phyloP scores from a whole-genome alignment of 2,888 invertebrate species.

The Nomada flava region DNA sequence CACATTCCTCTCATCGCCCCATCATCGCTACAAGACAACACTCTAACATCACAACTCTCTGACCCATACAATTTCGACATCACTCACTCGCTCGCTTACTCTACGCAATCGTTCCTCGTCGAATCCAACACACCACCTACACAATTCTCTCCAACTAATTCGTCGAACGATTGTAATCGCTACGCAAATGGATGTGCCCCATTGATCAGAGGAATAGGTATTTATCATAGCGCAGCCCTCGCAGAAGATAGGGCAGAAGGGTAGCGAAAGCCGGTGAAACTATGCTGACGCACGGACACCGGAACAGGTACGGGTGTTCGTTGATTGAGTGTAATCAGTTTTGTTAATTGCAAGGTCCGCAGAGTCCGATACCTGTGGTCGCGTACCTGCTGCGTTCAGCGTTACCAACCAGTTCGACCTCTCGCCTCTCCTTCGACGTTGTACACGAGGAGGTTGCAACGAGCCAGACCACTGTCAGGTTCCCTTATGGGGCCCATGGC shows the following conservation, averaged over 20 bases:
- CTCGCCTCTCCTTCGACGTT: constrained; percentile 41
- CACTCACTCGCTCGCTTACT: background rate
- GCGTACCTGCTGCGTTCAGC: constrained; percentile 75
- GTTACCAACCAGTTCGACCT: constrained; percentile 30
- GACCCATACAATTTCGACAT: background rate
- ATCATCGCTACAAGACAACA: background rate
- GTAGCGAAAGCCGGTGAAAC: constrained; percentile 57
- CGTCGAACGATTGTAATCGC: constrained; percentile 3
- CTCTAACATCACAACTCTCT: background rate
- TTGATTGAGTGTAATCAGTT: constrained; percentile 83
- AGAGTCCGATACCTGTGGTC: constrained; percentile 80
- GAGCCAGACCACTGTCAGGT: constrained; percentile 50
- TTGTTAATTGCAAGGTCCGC: constrained; percentile 82
- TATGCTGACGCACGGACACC: constrained; percentile 36
- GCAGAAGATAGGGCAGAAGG: constrained; percentile 13
- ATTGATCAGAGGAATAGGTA: constrained; percentile 27
- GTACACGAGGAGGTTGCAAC: constrained; percentile 50
- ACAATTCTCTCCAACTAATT: constrained; percentile 17
- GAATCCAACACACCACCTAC: background rate
- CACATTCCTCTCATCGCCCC: background rate
- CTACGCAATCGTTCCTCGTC: background rate
- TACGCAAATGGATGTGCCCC: constrained; percentile 14
- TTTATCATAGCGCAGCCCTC: constrained; percentile 21
- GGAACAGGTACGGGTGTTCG: constrained; percentile 72
- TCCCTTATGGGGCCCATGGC: constrained; percentile 47